These are phyloP conservation scores for Epistrophella euchroma DNA, from an alignment of 2,888 invertebrate species.

Conservation along the genomic window DNA sequence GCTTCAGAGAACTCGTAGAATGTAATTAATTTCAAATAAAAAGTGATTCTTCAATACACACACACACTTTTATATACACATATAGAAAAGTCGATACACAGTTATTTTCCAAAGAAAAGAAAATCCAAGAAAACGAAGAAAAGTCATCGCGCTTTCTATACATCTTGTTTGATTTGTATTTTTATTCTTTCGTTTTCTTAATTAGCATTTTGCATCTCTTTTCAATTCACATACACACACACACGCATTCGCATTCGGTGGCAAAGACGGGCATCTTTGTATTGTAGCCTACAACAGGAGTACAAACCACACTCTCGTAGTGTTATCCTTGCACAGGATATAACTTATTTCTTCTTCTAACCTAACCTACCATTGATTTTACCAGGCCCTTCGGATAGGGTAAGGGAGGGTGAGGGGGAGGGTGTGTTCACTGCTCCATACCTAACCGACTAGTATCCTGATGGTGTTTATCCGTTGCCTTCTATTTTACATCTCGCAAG, in stretches of 20 bases:
- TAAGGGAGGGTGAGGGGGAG: neutral
- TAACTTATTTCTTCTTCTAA: conserved; percentile 59
- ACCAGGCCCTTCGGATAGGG: neutral
- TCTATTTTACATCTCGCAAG: conserved; percentile 58
- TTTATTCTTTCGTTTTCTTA: conserved; percentile 70
- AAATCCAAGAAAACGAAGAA: conserved; percentile 45
- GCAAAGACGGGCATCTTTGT: conserved; percentile 38
- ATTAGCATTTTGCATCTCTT: conserved; percentile 74
- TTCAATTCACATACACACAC: conserved; percentile 53
- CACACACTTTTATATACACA: neutral
- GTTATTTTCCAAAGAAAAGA: conserved; percentile 13
- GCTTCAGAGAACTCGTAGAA: conserved; percentile 34
- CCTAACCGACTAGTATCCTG: conserved; percentile 13
- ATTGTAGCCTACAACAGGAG: conserved; percentile 41
- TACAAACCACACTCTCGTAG: conserved; percentile 54
- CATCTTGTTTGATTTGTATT: conserved; percentile 53
- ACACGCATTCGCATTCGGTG: conserved; percentile 32
- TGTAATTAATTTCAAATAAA: conserved; percentile 62
- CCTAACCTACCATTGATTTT: conserved; percentile 22
- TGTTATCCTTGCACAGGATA: conserved; percentile 58
- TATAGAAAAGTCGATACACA: neutral
- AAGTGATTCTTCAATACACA: conserved; percentile 13
- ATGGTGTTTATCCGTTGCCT: conserved; percentile 63
- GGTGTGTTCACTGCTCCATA: neutral
- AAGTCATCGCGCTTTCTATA: conserved; percentile 43